These are phyloP conservation scores for Rhineura floridana DNA, from an alignment of 2,113 vertebrate species.

Conservation along the genomic window DNA sequence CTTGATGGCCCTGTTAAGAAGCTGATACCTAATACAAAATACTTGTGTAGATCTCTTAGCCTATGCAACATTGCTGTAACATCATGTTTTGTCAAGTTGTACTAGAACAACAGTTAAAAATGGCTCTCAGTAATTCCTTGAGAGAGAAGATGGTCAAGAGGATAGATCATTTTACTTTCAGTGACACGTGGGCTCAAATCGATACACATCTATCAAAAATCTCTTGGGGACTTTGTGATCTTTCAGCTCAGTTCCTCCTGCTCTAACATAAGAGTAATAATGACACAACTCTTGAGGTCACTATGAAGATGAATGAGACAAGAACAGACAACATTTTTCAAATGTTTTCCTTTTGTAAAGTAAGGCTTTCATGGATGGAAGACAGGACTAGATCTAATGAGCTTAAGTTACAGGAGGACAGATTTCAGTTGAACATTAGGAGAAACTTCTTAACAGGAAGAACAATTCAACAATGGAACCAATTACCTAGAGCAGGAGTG, in stretches of 20 bases:
- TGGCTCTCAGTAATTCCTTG: background rate
- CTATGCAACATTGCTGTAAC: background rate
- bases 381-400: background rate
- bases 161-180: background rate
- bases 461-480: too few relatives aligned
- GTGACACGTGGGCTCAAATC: too few relatives aligned
- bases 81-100: background rate
- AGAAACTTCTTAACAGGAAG: background rate
- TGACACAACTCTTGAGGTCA: background rate
- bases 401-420: background rate
- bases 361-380: background rate
- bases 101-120: background rate
- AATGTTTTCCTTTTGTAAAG: background rate
- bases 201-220: too few relatives aligned
- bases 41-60: too few relatives aligned
- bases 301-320: background rate
- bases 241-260: background rate
- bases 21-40: too few relatives aligned
- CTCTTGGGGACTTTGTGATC: background rate
- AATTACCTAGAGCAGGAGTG: too few relatives aligned
- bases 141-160: background rate
- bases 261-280: background rate
- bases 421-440: background rate
- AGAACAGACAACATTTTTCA: background rate
- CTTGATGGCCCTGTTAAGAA: background rate